Base-by-base conservation (phyloP, 53 echinoderm and acorn worm genomes). In the Stichopus horrens region DNA sequence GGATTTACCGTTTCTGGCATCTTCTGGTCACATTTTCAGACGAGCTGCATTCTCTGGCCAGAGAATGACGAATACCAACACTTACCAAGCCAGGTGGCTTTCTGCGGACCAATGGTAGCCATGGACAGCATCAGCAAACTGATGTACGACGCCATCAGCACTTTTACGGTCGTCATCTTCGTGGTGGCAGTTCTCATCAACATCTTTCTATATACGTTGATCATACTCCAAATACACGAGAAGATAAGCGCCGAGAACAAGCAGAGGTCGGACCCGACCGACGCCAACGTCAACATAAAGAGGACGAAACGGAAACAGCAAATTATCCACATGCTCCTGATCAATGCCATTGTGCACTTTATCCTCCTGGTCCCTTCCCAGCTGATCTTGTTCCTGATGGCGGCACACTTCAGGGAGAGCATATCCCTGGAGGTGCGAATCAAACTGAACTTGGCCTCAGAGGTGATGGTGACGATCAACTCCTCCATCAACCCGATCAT, bases 121-220 rank as follows among this genome's bases (percentile, higher is more conserved):
- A 54, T 66, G 5, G 0, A 20, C 0, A 37, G 37, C 37, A 37
- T 37, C 37, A n/a, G 9, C 79, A 79, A 53, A 5, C 9, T 79
- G 54, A 9, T 5, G 20, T 85, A 65, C 37, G 8, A 54, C 37
- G 73, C 21, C 67, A 23, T 65, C 7, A 8, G 10, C 7, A 66
- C 77, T 5, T 7, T 88, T 4, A 11, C 83, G 7, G 55, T 67
- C n/a, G 5, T 83, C 21, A 37, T 76, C 67, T 91, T 88, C 75
- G 7, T 88, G 5, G 19, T 77, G 8, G 68, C 91, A 21, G 9
- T 91, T 83, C 52, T 84, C 4, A 55, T 88, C 7, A 88, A 91
- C 83, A 8, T 68, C 9, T 90, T 83, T 76, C 83, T 90, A 56
- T 90, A 90, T 84, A 58, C 56, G 37, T 5, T 75, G 21, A 90